Evolutionary conservation across 2,797 vertebrate genomes (phyloP), one percentile per base, ranked within the genome.

Genomic region (Arremon brunneinucha): DNA sequence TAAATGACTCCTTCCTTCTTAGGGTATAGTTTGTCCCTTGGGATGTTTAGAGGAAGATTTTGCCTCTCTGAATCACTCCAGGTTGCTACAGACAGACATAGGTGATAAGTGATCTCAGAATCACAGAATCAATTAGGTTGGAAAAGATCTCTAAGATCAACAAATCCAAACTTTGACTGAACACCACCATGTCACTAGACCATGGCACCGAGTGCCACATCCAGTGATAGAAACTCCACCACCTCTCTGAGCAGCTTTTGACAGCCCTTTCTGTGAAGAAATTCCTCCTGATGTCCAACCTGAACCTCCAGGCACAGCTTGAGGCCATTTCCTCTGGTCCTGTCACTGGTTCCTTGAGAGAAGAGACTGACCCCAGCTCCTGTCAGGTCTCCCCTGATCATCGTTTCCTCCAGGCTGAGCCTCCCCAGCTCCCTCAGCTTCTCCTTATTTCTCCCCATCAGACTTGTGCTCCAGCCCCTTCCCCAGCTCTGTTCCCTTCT

Each of bases 291-390:
- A 43, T 21, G 9, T 15, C n/a, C 49, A 50, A 1, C 23, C 56
- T 63, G 49, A 76, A 50, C 16, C 14, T 76, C 11, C 9, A 44
- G 32, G 8, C 10, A 35, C 19, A 63, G 20, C 20, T 15, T 56
- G 23, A 37, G 19, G 43, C 8, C 20, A 15, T 37, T 43, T 56
- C 11, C 35, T 37, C 28, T n/a, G 14, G 1, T 28, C 14, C 28
- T 50, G 13, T 22, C 24, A 6, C 19, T 37, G 35, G 3, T 6
- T 82, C n/a, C 23, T 23, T 26, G 43, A 43, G 27, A 49, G 14
- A 34, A 49, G 43, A 63, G 23, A 19, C 20, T 0, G 0, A 37
- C 0, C 2, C 14, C 27, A 39, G 35, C 23, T 49, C 11, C 13
- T 55, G 20, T 22, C 63, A 69, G 13, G 11, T 18, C 15, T 22